Conservation (phyloP, 2,888 invertebrate species). For the Cryptosula pallasiana region DNA sequence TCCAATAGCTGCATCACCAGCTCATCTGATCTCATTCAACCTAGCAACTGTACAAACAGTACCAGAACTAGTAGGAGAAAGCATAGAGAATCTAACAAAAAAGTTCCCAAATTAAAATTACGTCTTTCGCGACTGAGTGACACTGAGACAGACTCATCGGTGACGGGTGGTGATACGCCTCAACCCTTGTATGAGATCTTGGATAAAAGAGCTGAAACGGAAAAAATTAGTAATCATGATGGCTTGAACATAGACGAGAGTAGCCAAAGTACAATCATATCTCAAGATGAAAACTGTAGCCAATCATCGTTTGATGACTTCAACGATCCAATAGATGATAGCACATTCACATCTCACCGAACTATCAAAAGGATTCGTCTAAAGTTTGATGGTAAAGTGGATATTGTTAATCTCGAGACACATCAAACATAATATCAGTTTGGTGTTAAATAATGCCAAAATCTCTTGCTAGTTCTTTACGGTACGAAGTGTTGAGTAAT, state of each 20-base stretch:
- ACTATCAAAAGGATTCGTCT: neutral
- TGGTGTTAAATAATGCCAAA: neutral
- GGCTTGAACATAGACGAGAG: neutral
- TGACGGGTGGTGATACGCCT: neutral
- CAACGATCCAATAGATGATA: neutral
- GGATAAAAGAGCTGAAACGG: neutral
- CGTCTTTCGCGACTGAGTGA: neutral
- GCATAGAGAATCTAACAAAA: neutral
- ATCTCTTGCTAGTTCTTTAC: constrained; percentile 4
- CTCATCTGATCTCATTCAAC: neutral
- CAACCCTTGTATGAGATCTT: constrained; percentile 15
- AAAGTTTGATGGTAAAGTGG: constrained; percentile 18
- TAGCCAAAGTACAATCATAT: constrained; percentile 9
- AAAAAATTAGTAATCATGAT: neutral
- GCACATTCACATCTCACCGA: neutral
- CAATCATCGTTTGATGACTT: constrained; percentile 18
- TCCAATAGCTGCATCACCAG: neutral
- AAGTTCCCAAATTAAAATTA: constrained; percentile 8
- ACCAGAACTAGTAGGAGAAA: neutral
- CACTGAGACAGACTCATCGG: constrained; percentile 19
- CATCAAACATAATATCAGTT: neutral
- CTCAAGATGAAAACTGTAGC: constrained; percentile 17
- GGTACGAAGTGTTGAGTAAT: neutral
- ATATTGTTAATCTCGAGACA: constrained; percentile 9
- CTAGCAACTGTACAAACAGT: neutral